Evolutionary conservation across 1,140 invertebrate species (phyloP).

Genomic region (Bathynomus jamesi): DNA sequence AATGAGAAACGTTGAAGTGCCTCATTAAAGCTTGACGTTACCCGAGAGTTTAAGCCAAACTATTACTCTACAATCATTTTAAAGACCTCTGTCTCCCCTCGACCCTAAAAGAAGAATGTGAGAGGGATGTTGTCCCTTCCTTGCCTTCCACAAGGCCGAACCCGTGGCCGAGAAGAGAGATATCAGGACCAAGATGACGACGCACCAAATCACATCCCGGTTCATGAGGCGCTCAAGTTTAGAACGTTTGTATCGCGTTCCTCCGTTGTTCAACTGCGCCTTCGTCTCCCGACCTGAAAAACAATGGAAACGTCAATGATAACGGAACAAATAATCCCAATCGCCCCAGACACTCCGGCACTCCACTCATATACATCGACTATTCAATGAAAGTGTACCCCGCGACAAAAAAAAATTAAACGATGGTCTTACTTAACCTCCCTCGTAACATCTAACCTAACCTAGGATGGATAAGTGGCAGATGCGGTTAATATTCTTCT

Average conservation of each 20-base stretch:
- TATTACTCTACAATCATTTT: too few relatives aligned
- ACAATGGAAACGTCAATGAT: not conserved
- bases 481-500: too few relatives aligned
- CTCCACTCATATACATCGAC: not conserved
- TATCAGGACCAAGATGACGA: constrained; percentile 80
- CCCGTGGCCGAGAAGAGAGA: constrained; percentile 86
- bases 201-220: constrained; percentile 92
- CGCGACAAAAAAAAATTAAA: not conserved
- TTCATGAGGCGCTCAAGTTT: constrained; percentile 89
- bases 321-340: not conserved
- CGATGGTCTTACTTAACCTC: too few relatives aligned
- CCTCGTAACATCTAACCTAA: not conserved
- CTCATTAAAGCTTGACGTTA: too few relatives aligned
- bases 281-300: constrained; percentile 86
- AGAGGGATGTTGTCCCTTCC: too few relatives aligned
- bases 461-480: too few relatives aligned
- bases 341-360: not conserved
- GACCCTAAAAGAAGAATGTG: too few relatives aligned
- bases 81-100: too few relatives aligned
- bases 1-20: too few relatives aligned
- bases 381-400: not conserved
- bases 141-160: constrained; percentile 69
- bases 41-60: too few relatives aligned
- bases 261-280: constrained; percentile 94
- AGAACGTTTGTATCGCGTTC: constrained; percentile 89